Evolutionary conservation across 2,888 invertebrate species (phyloP).

Genomic region (Scelioninae gen. 2): DNA sequence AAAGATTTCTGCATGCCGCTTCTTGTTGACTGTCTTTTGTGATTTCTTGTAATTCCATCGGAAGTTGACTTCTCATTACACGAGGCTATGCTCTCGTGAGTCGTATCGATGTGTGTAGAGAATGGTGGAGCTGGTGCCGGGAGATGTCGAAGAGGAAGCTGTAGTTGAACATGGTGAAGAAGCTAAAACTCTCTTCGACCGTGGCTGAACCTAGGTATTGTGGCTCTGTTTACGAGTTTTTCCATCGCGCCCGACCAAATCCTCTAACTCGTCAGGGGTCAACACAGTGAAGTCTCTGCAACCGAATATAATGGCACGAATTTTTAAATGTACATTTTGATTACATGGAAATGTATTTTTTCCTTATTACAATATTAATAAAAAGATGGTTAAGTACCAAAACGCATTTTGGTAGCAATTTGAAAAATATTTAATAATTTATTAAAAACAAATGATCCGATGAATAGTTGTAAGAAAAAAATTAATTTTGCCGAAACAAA

Average conservation of each 20-base stretch:
- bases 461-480: too few species aligned
- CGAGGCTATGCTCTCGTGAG: conserved; percentile 72
- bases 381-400: too few species aligned
- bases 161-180: conserved; percentile 71
- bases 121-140: conserved; percentile 71
- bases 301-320: too few species aligned
- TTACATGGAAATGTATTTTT: too few species aligned
- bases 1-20: too few species aligned
- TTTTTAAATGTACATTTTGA: background rate
- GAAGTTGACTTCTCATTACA: conserved; percentile 62
- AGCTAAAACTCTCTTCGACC: conserved; percentile 70
- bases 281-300: conserved; percentile 75
- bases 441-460: too few species aligned
- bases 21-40: too few species aligned
- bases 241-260: conserved; percentile 78
- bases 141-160: conserved; percentile 71
- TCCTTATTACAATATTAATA: too few species aligned
- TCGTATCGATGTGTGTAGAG: conserved; percentile 73
- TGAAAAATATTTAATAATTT: too few species aligned
- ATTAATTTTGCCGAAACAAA: too few species aligned
- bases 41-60: too few species aligned
- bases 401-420: too few species aligned
- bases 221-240: conserved; percentile 74
- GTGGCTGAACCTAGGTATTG: conserved; percentile 71
- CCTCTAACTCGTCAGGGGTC: conserved; percentile 79